A percentile compares a stretch with the other conserved stretches of the same genome.
phyloP scores from a whole-genome alignment of 2,113 vertebrate species.

The Machaerirhynchus nigripectus region DNA sequence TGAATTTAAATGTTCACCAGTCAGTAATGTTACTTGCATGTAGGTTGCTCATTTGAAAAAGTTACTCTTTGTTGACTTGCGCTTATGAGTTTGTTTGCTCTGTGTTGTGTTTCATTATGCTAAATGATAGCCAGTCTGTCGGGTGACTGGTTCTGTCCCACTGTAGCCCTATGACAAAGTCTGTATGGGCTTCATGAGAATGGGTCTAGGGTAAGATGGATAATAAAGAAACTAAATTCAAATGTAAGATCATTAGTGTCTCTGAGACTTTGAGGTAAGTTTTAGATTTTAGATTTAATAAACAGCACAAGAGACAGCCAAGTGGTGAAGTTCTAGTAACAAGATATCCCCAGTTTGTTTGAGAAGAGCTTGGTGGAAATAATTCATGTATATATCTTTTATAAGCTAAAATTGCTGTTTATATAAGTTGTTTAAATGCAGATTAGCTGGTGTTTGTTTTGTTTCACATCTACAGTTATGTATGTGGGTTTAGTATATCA shows the following conservation, averaged over 20 bases:
- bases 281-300: not conserved
- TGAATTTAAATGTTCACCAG: not conserved
- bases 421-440: constrained; percentile 15
- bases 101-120: not conserved
- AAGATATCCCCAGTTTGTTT: not conserved
- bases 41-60: not conserved
- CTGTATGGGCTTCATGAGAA: not conserved
- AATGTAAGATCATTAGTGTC: not conserved
- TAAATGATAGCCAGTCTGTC: not conserved
- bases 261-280: not conserved
- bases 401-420: constrained; percentile 13
- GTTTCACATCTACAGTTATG: not conserved
- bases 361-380: not conserved
- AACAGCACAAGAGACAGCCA: not conserved
- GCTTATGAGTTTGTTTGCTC: not conserved
- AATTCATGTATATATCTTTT: not conserved
- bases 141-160: not conserved
- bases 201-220: not conserved
- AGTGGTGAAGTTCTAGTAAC: not conserved
- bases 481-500: not conserved
- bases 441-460: constrained; percentile 19
- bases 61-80: not conserved
- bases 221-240: not conserved
- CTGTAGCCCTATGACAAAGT: not conserved
- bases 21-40: not conserved